Conservation (phyloP, 2,113 vertebrate species). For the Orcinus orca region DNA sequence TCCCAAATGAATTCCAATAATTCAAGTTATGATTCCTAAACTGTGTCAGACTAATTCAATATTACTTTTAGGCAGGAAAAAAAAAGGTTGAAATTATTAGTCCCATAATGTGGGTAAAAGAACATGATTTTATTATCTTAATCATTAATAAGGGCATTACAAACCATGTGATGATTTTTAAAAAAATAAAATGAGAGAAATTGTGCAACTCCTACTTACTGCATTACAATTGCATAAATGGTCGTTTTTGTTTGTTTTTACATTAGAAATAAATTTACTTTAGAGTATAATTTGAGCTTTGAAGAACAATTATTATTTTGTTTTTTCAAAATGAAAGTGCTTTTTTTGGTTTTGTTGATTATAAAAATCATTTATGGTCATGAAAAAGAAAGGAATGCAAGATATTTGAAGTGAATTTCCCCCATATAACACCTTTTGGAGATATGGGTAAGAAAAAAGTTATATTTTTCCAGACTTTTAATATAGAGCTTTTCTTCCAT, state of each 20-base stretch:
- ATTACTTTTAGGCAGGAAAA: constrained; percentile 45
- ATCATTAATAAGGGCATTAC: constrained; percentile 35
- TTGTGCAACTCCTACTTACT: neutral
- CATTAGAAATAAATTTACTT: constrained; percentile 12
- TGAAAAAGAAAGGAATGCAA: neutral
- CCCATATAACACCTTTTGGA: neutral
- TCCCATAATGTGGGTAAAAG: neutral
- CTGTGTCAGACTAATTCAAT: constrained; percentile 56
- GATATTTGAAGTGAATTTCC: neutral
- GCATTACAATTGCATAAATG: neutral
- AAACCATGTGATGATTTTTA: neutral
- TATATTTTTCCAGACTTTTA: neutral
- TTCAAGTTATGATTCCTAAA: constrained; percentile 71
- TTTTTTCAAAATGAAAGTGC: neutral
- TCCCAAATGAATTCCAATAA: constrained; percentile 71
- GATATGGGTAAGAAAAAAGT: neutral
- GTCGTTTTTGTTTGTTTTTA: neutral
- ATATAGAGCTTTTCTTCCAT: neutral
- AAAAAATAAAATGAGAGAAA: constrained; percentile 20
- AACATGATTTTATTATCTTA: constrained; percentile 43
- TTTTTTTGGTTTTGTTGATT: constrained; percentile 28
- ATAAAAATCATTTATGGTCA: neutral
- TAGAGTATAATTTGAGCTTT: neutral
- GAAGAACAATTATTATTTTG: neutral
- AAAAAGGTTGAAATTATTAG: constrained; percentile 32